phyloP scores from a whole-genome alignment of 2,797 vertebrate species.

The Sebastes kiyomatsui region DNA sequence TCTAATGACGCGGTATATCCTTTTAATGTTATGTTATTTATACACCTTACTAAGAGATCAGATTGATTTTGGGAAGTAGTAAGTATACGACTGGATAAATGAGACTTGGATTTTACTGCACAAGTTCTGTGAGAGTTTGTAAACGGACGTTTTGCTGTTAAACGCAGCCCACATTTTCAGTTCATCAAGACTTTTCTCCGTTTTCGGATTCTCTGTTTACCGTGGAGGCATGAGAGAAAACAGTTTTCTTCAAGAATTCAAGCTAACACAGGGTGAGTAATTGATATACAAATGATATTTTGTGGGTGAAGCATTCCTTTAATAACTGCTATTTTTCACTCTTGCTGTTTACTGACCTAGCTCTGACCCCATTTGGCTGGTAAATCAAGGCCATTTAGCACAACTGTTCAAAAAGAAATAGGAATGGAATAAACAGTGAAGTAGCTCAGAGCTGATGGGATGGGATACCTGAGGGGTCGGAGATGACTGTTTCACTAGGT shows the following conservation, averaged over 20 bases:
- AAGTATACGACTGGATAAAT: background rate
- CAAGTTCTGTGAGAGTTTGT: background rate
- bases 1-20: too few species aligned
- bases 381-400: constrained; percentile 12
- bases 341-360: constrained; percentile 40
- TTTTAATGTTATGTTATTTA: too few species aligned
- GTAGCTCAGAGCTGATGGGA: background rate
- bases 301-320: background rate
- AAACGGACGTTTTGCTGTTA: background rate
- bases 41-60: too few species aligned
- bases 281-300: background rate
- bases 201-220: background rate
- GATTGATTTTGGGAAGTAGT: background rate
- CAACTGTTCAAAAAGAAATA: background rate
- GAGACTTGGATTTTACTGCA: background rate
- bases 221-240: background rate
- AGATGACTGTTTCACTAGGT: background rate
- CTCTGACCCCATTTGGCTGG: constrained; percentile 20
- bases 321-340: constrained; percentile 42
- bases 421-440: background rate
- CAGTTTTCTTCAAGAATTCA: background rate
- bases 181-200: background rate
- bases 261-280: background rate
- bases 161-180: background rate
- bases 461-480: background rate